A percentile compares a stretch with the other conserved stretches of the same genome.
Conservation (phyloP, 92 coral and sea anemone species). For the Virgularia gustaviana region DNA sequence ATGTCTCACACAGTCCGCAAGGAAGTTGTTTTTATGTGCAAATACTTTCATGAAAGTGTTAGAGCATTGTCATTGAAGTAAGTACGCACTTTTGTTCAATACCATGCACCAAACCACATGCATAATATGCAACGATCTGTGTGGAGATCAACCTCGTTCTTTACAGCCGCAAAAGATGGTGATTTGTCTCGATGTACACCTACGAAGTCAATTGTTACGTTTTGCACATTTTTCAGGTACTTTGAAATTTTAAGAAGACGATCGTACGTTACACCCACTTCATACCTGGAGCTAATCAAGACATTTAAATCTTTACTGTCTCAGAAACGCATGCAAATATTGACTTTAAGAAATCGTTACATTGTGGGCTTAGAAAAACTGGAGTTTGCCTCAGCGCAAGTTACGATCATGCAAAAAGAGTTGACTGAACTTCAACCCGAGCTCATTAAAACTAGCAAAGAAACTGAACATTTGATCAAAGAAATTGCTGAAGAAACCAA, state of each 20-base stretch:
- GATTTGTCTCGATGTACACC: neutral
- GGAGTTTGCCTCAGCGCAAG: slow-evolving; percentile 93
- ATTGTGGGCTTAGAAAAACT: slow-evolving; percentile 89
- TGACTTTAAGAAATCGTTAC: slow-evolving; percentile 83
- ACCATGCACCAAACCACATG: neutral
- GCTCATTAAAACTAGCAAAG: slow-evolving; percentile 83
- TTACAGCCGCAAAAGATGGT: neutral
- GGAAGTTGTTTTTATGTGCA: slow-evolving; percentile 84
- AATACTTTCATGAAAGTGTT: slow-evolving; percentile 87
- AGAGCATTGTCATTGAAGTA: slow-evolving; percentile 83
- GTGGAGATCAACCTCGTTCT: neutral
- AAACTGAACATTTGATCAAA: slow-evolving; percentile 78
- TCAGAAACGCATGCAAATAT: slow-evolving; percentile 76
- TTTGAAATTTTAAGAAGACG: slow-evolving; percentile 78
- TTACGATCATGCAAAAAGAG: slow-evolving; percentile 92
- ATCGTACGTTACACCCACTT: slow-evolving; percentile 97
- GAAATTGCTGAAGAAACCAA: slow-evolving; percentile 79
- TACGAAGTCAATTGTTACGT: neutral
- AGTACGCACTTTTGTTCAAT: neutral
- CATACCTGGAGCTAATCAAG: slow-evolving; percentile 87
- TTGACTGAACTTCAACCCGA: slow-evolving; percentile 88
- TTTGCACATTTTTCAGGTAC: slow-evolving; percentile 54
- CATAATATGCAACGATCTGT: neutral
- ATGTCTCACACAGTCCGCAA: slow-evolving; percentile 74
- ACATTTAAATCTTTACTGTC: slow-evolving; percentile 89